Percentiles rank a stretch among this genome's conserved stretches.
Evolutionary conservation across 30 jellyfish, hydroid and myxozoan genomes (phyloP).

Genomic region (Aurelia aurita): DNA sequence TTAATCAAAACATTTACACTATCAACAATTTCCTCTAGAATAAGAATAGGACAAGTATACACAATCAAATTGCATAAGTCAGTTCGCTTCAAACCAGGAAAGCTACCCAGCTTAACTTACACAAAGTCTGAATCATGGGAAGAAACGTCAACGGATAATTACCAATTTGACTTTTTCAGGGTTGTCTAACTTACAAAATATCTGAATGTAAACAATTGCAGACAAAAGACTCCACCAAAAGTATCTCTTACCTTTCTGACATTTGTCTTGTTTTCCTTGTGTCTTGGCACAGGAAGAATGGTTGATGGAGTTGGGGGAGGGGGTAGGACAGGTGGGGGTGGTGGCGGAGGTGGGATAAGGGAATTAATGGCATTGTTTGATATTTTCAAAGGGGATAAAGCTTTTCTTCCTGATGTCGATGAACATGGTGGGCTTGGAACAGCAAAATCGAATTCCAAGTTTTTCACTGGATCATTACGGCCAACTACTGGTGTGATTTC

Average conservation of each 20-base stretch:
- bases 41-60: too few species aligned
- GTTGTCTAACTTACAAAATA: too few species aligned
- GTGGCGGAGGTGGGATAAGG: slow-evolving; percentile 14
- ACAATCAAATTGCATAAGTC: too few species aligned
- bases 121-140: too few species aligned
- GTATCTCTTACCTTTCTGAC: background rate
- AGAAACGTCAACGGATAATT: too few species aligned
- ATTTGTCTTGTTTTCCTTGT: background rate
- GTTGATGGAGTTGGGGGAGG: slow-evolving; percentile 81
- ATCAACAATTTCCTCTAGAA: too few species aligned
- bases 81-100: too few species aligned
- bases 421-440: background rate
- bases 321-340: slow-evolving; percentile 55
- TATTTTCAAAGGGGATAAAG: background rate
- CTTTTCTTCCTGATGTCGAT: background rate
- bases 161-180: too few species aligned
- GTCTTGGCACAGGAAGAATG: slow-evolving; percentile 12
- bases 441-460: slow-evolving; percentile 6
- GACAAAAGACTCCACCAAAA: too few species aligned
- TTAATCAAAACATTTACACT: too few species aligned
- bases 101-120: too few species aligned
- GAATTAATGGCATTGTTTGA: background rate
- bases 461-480: slow-evolving; percentile 16
- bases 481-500: background rate
- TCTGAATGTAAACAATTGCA: too few species aligned